These are phyloP conservation scores for Neolamprologus fasciatus DNA, from an alignment of 2,113 vertebrate genomes.

Conservation along the genomic window DNA sequence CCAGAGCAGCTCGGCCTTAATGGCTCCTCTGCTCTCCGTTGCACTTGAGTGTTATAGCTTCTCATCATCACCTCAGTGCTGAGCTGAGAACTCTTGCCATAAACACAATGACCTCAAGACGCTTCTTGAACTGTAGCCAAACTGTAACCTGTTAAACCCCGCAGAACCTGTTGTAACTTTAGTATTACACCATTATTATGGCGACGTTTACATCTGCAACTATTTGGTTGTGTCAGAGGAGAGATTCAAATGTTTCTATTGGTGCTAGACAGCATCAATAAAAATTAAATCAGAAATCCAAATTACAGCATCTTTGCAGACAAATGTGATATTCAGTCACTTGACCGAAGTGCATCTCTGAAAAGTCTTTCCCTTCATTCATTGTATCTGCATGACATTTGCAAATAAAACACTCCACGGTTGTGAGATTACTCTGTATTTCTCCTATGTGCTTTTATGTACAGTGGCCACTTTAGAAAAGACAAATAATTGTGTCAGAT, in stretches of 20 bases:
- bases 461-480: neutral
- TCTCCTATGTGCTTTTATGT: neutral
- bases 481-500: neutral
- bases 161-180: neutral
- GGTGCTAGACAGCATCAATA: neutral
- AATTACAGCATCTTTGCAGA: neutral
- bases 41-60: conserved; percentile 6
- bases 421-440: neutral
- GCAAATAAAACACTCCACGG: neutral
- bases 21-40: neutral
- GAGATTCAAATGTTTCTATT: neutral
- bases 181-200: neutral
- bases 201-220: neutral
- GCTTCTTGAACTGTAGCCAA: neutral
- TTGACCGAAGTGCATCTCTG: neutral
- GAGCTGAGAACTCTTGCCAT: neutral
- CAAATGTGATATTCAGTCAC: neutral
- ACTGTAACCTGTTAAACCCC: neutral
- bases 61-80: conserved; percentile 34
- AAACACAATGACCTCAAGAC: conserved; percentile 9
- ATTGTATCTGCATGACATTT: neutral
- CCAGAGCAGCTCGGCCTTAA: conserved; percentile 30
- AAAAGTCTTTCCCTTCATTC: neutral
- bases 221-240: neutral
- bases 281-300: neutral